Percentiles rank a stretch among this genome's conserved stretches.
These are phyloP conservation scores for Cerceris rybyensis DNA, from an alignment of 2,888 invertebrate genomes.

Conservation along the genomic window DNA sequence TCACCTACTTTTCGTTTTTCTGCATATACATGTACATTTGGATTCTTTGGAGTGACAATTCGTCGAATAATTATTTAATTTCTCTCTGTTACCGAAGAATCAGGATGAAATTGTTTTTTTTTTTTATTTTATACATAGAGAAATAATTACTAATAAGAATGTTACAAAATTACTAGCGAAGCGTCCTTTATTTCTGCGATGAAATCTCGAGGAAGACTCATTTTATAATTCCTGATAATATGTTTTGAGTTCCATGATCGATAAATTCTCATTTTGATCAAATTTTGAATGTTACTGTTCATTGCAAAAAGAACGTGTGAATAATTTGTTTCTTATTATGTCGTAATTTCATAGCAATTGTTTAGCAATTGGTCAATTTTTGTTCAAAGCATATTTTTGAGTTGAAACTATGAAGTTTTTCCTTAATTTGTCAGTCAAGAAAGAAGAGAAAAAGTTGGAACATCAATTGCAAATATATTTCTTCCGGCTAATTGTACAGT, in stretches of 20 bases:
- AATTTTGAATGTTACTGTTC: not conserved
- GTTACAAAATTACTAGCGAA: not conserved
- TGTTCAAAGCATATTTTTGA: too few relatives aligned
- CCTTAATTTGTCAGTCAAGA: too few relatives aligned
- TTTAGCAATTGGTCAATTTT: too few relatives aligned
- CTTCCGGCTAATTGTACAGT: too few relatives aligned
- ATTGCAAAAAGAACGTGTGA: too few relatives aligned
- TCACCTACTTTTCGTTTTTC: too few relatives aligned
- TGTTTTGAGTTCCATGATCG: not conserved
- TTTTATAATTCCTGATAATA: not conserved
- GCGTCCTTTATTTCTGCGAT: not conserved
- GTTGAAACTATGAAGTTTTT: too few relatives aligned
- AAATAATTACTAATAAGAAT: not conserved
- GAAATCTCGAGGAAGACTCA: not conserved
- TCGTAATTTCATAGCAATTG: too few relatives aligned
- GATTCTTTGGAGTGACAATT: not conserved
- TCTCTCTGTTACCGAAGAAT: not conserved
- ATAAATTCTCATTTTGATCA: not conserved
- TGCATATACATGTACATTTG: not conserved
- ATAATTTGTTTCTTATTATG: too few relatives aligned
- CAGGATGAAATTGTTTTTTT: not conserved
- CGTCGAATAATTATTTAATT: not conserved
- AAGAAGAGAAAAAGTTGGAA: too few relatives aligned
- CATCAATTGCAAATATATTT: too few relatives aligned
- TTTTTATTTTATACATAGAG: not conserved